Base-by-base conservation (phyloP, 2,113 vertebrate genomes). In the Myotis davidii region DNA sequence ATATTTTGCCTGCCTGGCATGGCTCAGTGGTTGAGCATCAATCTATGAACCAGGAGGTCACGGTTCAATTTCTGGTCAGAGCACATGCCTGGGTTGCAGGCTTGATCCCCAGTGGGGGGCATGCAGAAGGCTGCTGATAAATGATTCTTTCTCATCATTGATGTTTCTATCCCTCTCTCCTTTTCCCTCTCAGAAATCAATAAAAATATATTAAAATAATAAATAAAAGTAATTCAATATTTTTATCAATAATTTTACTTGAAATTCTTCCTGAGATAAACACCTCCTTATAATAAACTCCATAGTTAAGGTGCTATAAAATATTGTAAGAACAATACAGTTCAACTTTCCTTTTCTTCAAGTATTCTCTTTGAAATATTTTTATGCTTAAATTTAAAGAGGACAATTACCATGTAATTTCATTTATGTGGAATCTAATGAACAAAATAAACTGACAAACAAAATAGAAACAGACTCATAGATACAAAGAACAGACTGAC, bases 301-400 rank as follows among this genome's bases (percentile, higher is more conserved):
- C 2, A 81, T n/a, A 23, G 3, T 65, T 78, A 54, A 85, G 17
- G 25, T 48, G 2, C 3, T 48, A 0, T 42, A 54, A 81, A 77
- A 64, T 59, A 34, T 2, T 65, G 0, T 74, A 45, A 95, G 39
- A 50, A 34, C 7, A 94, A 21, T 14, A 27, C 18, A 13, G 50
- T 14, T 21, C 42, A 54, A 32, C 8, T 34, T 93, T 65, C 5
- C 61, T 90, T 85, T 50, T 20, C 45, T 95, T 88, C n/a, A 67
- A 27, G 1, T 64, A 73, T 13, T 91, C 32, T 52, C 65, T 92
- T 83, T 73, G 45, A 74, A 78, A 91, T 61, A 61, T 18, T 88
- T 88, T 93, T 79, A 87, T 42, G 9, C 42, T 76, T 95, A 83
- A 95, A 95, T 88, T 74, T 82, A 78, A 83, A 85, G 85, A 69